Base-by-base conservation (phyloP, 1,140 invertebrate species). In the Saccostrea glomerata region DNA sequence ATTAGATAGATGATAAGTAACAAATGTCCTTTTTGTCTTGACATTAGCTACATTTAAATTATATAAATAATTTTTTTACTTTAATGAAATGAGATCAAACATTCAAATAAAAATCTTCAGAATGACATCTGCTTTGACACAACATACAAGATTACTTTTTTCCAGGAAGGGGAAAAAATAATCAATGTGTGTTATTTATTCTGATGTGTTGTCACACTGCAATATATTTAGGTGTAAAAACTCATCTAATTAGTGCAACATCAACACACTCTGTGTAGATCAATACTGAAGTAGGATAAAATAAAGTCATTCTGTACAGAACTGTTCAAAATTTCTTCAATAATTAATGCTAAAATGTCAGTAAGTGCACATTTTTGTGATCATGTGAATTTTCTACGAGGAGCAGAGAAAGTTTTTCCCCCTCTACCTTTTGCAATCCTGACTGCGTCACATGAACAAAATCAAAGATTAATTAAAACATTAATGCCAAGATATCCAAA, bases 381-480 rank as follows among this genome's bases (percentile, higher is more conserved):
- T 25, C 70, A 15, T 77, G 70, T 77, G 70, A 77, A 5, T 77
- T 77, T 77, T 77, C 70, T 77, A 77, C 70, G 30, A 77, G 70
- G 25, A 47, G 47, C 47, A 77, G 70, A 40, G 70, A 77, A 36
- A 77, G 47, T 77, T 30, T 77, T 73, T 77, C 15, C 70, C 30
- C 70, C 70, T 77, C 70, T 77, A 77, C 70, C 70, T 77, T 77
- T 77, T 25, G 70, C 70, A 30, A 77, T 77, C 70, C 70, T 77
- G 70, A 77, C 70, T 77, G 70, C 70, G 25, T 77, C 23, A 77
- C 13, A 30, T 77, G 13, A 77, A 77, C 30, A 77, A 77, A 77
- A 77, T 30, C 70, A 77, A 25, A 77, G 47, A 47, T 47, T 9
- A 47, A 47, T 47, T 47, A 47, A 17, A 25, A 77, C 30, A 30